phyloP scores from a whole-genome alignment of 2,888 invertebrate species.

The Orchesella flavescens region DNA sequence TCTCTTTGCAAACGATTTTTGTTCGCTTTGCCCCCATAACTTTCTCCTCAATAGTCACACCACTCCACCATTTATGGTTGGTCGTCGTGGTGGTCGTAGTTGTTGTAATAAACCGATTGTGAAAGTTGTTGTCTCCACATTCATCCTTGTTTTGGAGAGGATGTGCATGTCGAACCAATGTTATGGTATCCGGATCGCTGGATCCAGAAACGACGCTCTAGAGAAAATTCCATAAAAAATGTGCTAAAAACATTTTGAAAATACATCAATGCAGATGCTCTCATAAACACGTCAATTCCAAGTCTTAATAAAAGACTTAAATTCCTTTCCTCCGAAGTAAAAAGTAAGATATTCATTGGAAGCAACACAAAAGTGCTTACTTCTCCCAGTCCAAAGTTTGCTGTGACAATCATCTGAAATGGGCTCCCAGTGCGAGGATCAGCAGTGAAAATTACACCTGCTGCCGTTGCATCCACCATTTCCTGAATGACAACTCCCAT shows the following conservation, averaged over 20 bases:
- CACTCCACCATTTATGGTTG: slow-evolving; percentile 45
- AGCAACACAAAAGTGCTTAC: slow-evolving; percentile 74
- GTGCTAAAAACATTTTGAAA: not conserved
- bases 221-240: slow-evolving; percentile 66
- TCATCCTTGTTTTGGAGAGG: slow-evolving; percentile 74
- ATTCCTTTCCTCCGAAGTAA: not conserved
- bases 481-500: slow-evolving; percentile 89
- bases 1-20: slow-evolving; percentile 75
- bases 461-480: slow-evolving; percentile 81
- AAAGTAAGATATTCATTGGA: too few species aligned
- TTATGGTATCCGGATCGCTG: slow-evolving; percentile 84
- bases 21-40: slow-evolving; percentile 76
- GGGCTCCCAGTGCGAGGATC: slow-evolving; percentile 85
- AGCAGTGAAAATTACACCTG: slow-evolving; percentile 87
- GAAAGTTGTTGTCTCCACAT: slow-evolving; percentile 47
- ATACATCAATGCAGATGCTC: not conserved
- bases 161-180: slow-evolving; percentile 72
- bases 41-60: slow-evolving; percentile 75
- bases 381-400: slow-evolving; percentile 89
- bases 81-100: not conserved
- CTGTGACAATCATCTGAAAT: slow-evolving; percentile 81
- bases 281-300: not conserved
- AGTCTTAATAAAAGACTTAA: slow-evolving; percentile 7
- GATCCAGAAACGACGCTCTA: slow-evolving; percentile 87
- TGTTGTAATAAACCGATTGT: slow-evolving; percentile 53